phyloP scores from a whole-genome alignment of 2,888 invertebrate genomes.

The Choreutis nemorana region DNA sequence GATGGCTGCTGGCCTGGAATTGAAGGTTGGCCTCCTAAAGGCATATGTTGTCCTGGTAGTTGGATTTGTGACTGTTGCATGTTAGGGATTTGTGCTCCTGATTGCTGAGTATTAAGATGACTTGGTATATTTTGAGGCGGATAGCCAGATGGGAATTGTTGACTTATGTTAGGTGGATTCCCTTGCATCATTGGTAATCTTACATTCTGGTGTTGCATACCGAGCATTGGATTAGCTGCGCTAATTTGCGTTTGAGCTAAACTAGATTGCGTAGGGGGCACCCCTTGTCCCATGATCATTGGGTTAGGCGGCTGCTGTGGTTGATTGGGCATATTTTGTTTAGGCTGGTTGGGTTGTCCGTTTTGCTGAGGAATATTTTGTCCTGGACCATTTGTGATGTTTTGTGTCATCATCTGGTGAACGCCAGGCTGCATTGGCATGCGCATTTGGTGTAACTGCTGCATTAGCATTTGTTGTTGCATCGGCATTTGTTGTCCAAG shows the following conservation, averaged over 20 bases:
- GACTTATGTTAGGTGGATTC: constrained; percentile 28
- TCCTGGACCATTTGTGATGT: constrained; percentile 27
- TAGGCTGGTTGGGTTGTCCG: constrained; percentile 27
- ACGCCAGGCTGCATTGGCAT: constrained; percentile 38
- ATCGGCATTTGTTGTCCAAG: constrained; percentile 34
- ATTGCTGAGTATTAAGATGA: constrained; percentile 27
- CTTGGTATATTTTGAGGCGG: constrained; percentile 33
- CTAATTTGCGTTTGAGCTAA: constrained; percentile 39
- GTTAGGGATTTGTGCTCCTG: constrained; percentile 24
- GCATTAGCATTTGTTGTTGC: constrained; percentile 44
- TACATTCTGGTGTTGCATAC: constrained; percentile 51
- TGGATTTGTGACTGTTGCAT: constrained; percentile 26
- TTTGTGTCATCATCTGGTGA: constrained; percentile 35
- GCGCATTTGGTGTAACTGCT: constrained; percentile 54
- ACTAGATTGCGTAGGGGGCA: constrained; percentile 22
- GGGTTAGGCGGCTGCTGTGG: constrained; percentile 35
- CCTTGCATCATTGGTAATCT: constrained; percentile 45
- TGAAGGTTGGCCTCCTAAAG: constrained; percentile 6
- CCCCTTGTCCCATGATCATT: constrained; percentile 34
- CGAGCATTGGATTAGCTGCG: constrained; percentile 35
- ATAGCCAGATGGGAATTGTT: constrained; percentile 36
- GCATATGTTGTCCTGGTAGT: constrained; percentile 29
- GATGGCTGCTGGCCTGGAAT: constrained; percentile 23
- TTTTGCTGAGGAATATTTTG: constrained; percentile 29
- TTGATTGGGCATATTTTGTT: constrained; percentile 36